Evolutionary conservation across 2,888 invertebrate genomes (phyloP).

Genomic region (Julus scandinavius): DNA sequence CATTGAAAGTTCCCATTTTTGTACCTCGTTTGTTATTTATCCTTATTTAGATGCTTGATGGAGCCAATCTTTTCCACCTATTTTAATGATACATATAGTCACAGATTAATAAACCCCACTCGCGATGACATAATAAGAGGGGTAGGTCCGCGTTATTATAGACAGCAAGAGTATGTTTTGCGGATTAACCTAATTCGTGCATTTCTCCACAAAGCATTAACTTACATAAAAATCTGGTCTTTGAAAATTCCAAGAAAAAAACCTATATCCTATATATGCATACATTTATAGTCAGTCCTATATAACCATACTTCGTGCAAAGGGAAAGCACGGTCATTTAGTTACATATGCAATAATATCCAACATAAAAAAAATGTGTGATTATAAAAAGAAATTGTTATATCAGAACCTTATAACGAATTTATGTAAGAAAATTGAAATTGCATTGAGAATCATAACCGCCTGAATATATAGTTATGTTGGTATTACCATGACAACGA

Average conservation of each 20-base stretch:
- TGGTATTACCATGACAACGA: too few relatives aligned
- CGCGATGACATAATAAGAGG: conserved; percentile 19
- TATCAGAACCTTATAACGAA: too few relatives aligned
- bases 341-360: too few relatives aligned
- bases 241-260: neutral
- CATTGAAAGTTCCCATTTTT: neutral
- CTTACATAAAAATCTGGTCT: neutral
- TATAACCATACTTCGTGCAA: neutral
- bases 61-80: neutral
- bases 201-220: neutral
- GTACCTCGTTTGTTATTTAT: neutral
- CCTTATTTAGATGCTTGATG: neutral
- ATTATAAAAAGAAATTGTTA: neutral
- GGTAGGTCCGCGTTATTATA: neutral
- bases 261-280: neutral
- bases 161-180: neutral
- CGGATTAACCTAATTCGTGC: conserved; percentile 30
- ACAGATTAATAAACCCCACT: neutral
- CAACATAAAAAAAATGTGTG: too few relatives aligned
- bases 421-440: too few relatives aligned
- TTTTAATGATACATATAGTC: neutral
- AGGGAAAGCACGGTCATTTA: too few relatives aligned
- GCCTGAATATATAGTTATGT: too few relatives aligned
- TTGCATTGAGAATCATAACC: too few relatives aligned
- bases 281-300: neutral